These are phyloP conservation scores for Nothocercus nigrocapillus DNA, from an alignment of 2,113 vertebrate genomes.

Conservation along the genomic window DNA sequence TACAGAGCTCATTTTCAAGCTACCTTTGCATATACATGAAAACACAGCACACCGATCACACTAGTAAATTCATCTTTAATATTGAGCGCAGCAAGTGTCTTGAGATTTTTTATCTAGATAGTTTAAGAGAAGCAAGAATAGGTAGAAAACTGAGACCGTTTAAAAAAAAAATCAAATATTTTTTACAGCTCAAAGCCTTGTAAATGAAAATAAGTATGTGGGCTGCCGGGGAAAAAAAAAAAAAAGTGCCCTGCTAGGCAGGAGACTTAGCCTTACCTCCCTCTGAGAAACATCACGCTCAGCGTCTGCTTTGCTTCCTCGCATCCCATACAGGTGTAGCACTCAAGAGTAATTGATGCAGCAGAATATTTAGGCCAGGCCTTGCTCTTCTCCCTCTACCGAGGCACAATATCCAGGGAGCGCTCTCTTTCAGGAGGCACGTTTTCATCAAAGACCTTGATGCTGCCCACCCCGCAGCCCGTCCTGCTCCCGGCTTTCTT, in stretches of 20 bases:
- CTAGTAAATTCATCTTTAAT: neutral
- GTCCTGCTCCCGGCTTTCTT: neutral
- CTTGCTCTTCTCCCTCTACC: neutral
- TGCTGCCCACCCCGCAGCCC: neutral
- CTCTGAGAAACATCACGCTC: neutral
- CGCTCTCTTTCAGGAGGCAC: neutral
- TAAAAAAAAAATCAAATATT: neutral
- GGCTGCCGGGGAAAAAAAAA: neutral
- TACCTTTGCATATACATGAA: no score
- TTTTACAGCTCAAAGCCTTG: neutral
- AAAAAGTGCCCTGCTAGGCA: neutral
- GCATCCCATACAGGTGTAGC: neutral
- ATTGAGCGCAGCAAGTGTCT: neutral
- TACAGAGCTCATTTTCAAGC: no score
- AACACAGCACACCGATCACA: neutral
- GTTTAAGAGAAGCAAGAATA: neutral
- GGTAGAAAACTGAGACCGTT: neutral
- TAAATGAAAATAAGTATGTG: neutral
- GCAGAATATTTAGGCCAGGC: neutral
- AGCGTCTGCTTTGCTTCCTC: neutral
- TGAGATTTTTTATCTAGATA: neutral
- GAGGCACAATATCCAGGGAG: neutral
- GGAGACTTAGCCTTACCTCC: neutral
- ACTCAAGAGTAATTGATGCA: neutral
- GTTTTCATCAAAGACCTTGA: neutral